Conservation (phyloP, 2,113 vertebrate genomes). For the Lagopus leucura region DNA sequence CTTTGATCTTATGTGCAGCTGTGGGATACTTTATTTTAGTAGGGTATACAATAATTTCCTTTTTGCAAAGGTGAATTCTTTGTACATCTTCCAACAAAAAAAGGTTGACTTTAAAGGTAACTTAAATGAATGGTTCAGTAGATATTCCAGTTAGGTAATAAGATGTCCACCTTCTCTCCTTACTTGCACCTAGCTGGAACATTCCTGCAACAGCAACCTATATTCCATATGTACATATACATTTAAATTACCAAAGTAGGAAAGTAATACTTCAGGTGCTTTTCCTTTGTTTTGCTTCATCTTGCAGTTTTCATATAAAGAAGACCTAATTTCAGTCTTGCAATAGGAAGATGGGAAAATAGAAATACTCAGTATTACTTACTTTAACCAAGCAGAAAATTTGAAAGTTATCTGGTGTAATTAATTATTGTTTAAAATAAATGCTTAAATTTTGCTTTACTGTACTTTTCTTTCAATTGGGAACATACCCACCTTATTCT, state of each 20-base stretch:
- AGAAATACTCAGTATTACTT: not conserved
- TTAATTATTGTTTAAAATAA: not conserved
- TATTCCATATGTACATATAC: not conserved
- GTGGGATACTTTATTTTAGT: too few species aligned
- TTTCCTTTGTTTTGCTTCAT: not conserved
- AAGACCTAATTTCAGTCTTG: not conserved
- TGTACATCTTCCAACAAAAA: too few species aligned
- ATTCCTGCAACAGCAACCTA: not conserved
- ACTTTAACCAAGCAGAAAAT: not conserved
- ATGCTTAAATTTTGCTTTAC: not conserved
- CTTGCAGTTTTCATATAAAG: not conserved
- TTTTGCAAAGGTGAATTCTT: too few species aligned
- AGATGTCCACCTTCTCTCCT: not conserved
- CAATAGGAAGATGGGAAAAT: not conserved
- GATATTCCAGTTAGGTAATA: not conserved
- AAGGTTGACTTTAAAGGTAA: not conserved
- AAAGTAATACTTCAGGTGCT: too few species aligned
- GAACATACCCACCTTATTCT: not conserved
- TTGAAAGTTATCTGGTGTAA: not conserved
- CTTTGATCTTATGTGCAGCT: too few species aligned
- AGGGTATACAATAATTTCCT: too few species aligned
- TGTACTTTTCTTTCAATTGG: not conserved
- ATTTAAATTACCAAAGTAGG: too few species aligned
- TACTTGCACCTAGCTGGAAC: not conserved
- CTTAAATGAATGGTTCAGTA: not conserved